phyloP scores from a whole-genome alignment of 2,888 invertebrate species.

The Calameuta idolon region DNA sequence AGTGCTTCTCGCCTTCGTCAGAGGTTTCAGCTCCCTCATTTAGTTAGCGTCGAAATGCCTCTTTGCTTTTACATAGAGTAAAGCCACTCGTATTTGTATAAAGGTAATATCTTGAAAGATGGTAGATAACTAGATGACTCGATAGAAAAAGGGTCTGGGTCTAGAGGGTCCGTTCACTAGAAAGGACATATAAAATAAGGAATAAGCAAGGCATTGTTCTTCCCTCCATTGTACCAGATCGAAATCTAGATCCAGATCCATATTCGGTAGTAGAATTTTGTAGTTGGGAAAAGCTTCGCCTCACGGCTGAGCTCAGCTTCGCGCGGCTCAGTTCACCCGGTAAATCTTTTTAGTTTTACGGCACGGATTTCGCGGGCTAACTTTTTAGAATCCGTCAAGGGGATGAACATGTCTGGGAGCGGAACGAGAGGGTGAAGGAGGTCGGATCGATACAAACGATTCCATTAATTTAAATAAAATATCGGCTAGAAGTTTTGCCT shows the following conservation, averaged over 20 bases:
- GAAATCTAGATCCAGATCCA: constrained; percentile 5
- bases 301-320: constrained; percentile 1
- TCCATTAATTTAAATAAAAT: constrained; percentile 33
- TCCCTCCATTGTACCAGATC: not conserved
- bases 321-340: constrained; percentile 2
- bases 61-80: not conserved
- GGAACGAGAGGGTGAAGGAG: not conserved
- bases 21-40: not conserved
- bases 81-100: not conserved
- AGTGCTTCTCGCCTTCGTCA: not conserved
- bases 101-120: not conserved
- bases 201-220: not conserved
- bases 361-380: constrained; percentile 13
- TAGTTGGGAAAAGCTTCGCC: not conserved
- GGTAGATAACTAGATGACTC: not conserved
- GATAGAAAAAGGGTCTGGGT: not conserved
- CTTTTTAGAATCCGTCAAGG: constrained; percentile 16
- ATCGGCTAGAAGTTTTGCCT: constrained; percentile 17
- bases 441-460: constrained; percentile 21
- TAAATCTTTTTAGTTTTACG: constrained; percentile 16
- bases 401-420: not conserved
- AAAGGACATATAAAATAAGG: not conserved
- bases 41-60: not conserved
- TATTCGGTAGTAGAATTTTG: not conserved
- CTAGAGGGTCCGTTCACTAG: not conserved